A percentile compares a stretch with the other conserved stretches of the same genome.
These are phyloP conservation scores for Alouatta palliata DNA, from an alignment of 2,113 vertebrate genomes.

Conservation along the genomic window DNA sequence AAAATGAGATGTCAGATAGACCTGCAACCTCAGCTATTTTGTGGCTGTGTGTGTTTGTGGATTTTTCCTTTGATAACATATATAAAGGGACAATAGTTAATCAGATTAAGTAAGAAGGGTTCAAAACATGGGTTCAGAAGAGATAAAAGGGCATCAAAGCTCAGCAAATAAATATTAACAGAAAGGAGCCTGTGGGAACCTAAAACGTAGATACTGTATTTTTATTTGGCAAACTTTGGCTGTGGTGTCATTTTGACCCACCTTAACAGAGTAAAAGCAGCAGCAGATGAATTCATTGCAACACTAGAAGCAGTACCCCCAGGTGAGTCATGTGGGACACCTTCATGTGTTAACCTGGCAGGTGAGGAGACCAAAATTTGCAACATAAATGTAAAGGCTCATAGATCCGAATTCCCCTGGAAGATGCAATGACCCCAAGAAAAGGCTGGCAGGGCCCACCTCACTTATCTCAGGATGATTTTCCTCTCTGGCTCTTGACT, in stretches of 20 bases:
- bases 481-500: not conserved
- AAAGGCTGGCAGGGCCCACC: not conserved
- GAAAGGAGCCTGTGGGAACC: not conserved
- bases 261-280: not conserved
- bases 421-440: not conserved
- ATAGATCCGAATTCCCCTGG: not conserved
- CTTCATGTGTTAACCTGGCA: not conserved
- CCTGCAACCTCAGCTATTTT: not conserved
- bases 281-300: not conserved
- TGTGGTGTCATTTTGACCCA: not conserved
- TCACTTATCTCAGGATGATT: not conserved
- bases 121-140: not conserved
- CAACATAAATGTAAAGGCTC: not conserved
- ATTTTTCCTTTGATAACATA: not conserved
- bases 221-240: not conserved
- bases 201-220: not conserved
- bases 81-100: not conserved
- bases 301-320: not conserved
- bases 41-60: not conserved
- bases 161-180: not conserved
- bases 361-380: too few relatives aligned
- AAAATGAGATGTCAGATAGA: not conserved
- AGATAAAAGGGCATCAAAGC: not conserved
- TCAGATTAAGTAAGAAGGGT: not conserved
- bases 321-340: fast-evolving